Conservation (phyloP, 2,797 vertebrate species). For the Vipera ursinii region DNA sequence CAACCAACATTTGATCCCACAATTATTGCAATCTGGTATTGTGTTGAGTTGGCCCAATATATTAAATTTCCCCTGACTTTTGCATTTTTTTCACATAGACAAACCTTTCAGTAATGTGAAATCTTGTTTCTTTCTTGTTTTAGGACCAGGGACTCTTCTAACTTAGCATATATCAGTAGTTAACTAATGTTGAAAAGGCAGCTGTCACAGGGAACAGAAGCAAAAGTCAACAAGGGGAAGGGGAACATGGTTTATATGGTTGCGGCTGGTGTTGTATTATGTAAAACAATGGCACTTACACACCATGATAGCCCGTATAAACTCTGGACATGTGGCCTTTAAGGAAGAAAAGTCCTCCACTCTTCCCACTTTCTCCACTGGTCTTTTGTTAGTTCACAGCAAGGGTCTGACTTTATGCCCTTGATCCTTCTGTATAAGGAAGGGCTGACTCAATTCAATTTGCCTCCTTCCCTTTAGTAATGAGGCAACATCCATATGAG, state of each 20-base stretch:
- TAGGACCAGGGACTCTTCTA: slow-evolving; percentile 32
- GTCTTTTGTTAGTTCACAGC: slow-evolving; percentile 86
- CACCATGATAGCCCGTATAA: slow-evolving; percentile 83
- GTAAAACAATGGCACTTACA: slow-evolving; percentile 81
- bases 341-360: slow-evolving; percentile 77
- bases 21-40: slow-evolving; percentile 5
- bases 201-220: slow-evolving; percentile 74
- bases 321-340: slow-evolving; percentile 83
- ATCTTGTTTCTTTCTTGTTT: not conserved
- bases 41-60: slow-evolving; percentile 10
- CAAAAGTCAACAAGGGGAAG: slow-evolving; percentile 82
- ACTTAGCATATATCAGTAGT: slow-evolving; percentile 57
- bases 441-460: slow-evolving; percentile 79
- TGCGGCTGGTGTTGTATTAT: slow-evolving; percentile 71
- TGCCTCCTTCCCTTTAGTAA: slow-evolving; percentile 76
- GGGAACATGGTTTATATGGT: slow-evolving; percentile 78
- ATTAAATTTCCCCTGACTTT: slow-evolving; percentile 16
- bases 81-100: not conserved
- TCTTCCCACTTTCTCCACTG: slow-evolving; percentile 73
- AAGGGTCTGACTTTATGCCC: slow-evolving; percentile 80
- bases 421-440: slow-evolving; percentile 74
- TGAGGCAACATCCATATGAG: slow-evolving; percentile 72
- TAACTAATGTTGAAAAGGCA: slow-evolving; percentile 68
- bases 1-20: not conserved
- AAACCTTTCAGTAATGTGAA: slow-evolving; percentile 22